Evolutionary conservation across 2,797 vertebrate genomes (phyloP), one percentile per base, ranked within the genome.

Genomic region (Mormyrops boulengeri): DNA sequence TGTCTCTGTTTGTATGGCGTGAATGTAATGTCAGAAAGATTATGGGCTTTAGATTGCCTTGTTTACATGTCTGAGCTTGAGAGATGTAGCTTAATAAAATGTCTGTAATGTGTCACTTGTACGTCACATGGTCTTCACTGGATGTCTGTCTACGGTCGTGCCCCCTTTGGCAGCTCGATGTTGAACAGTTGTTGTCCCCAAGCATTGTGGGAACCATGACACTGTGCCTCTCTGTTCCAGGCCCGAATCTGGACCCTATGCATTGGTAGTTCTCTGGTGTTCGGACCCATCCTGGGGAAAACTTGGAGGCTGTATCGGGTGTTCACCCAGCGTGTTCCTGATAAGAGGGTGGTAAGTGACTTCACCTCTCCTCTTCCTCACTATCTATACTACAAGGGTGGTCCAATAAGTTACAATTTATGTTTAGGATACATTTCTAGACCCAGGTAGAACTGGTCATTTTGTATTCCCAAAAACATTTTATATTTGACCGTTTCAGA

Each of bases 271-370:
- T 97, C 98, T 0, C 94, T 99, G 90, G 96, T 98, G 92, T 98
- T 99, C 1, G 98, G 98, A 0, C 98, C 99, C 0, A 94, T 99
- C 91, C 93, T 99, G 93, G 98, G 97, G 14, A 99, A 99, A 93
- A 99, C 98, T 3, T 99, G 99, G 98, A 92, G 99, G 90, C 96
- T 99, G n/a, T 98, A 99, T 94, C 96, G 96, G 92, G 98, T 99
- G 90, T 99, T 99, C 94, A 99, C 97, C 26, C 98, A 99, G 92
- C 94, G 97, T 5, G 95, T 98, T 57, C 98, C 98, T 0, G 97
- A 99, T 94, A 99, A 98, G 93, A 95, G 98, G 94, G 97, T 99
- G 98, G 99, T 99, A 94, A 93, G 97, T 93, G 69, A 93, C 34
- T 14, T 38, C 19, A 11, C 30, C 26, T 44, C 6, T 38, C 34